Evolutionary conservation across 2,113 vertebrate species (phyloP).

Genomic region (Stercorarius parasiticus): DNA sequence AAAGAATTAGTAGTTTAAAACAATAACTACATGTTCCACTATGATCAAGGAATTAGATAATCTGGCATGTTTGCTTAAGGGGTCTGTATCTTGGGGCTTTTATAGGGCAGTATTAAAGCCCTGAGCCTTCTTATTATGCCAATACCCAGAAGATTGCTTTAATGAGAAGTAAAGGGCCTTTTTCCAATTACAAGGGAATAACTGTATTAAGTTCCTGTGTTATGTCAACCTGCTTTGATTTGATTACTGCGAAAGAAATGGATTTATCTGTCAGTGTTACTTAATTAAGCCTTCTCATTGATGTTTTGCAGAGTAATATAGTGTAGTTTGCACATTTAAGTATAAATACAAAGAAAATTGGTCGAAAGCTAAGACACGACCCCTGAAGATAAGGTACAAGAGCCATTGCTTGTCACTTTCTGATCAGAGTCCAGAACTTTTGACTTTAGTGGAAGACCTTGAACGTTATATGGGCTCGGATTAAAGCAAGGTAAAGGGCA

Average conservation of each 20-base stretch:
- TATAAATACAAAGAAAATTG: slow-evolving; percentile 70
- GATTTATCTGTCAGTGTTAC: slow-evolving; percentile 96
- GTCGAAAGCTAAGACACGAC: slow-evolving; percentile 55
- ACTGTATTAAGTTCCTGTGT: slow-evolving; percentile 91
- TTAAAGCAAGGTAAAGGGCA: neutral
- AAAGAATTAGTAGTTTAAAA: slow-evolving; percentile 59
- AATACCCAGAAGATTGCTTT: slow-evolving; percentile 78
- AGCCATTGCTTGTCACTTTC: neutral
- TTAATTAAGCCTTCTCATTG: slow-evolving; percentile 90
- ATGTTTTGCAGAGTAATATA: slow-evolving; percentile 80
- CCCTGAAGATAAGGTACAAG: slow-evolving; percentile 33
- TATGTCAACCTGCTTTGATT: slow-evolving; percentile 94
- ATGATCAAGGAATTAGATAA: slow-evolving; percentile 69
- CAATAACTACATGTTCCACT: slow-evolving; percentile 50
- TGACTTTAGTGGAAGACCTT: neutral
- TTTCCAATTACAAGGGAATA: slow-evolving; percentile 83
- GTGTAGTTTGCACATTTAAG: slow-evolving; percentile 72
- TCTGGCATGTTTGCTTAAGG: slow-evolving; percentile 73
- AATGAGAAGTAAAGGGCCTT: slow-evolving; percentile 82
- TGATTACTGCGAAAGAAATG: slow-evolving; percentile 91
- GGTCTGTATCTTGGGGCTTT: slow-evolving; percentile 76
- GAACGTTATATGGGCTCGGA: neutral
- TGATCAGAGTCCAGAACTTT: neutral
- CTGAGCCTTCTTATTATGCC: slow-evolving; percentile 74
- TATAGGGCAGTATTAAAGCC: slow-evolving; percentile 73